Evolutionary conservation across 2,888 invertebrate species (phyloP).

Genomic region (Athrips mouffetella): DNA sequence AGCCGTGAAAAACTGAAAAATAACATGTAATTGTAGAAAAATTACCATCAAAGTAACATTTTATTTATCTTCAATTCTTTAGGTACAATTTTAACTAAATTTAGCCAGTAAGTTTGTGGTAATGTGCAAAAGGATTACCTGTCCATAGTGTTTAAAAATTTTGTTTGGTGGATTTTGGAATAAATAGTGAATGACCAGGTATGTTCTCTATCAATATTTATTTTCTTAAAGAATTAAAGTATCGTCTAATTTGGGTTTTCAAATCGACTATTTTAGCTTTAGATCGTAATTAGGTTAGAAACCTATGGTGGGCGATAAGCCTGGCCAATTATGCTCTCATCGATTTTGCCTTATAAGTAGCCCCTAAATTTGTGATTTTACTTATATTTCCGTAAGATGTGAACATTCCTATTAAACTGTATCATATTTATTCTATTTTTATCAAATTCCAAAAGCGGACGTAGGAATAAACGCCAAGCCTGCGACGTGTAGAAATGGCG

Average conservation of each 20-base stretch:
- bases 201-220: slow-evolving; percentile 42
- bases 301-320: slow-evolving; percentile 70
- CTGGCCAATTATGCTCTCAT: slow-evolving; percentile 62
- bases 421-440: slow-evolving; percentile 62
- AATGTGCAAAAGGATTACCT: slow-evolving; percentile 39
- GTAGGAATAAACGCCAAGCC: slow-evolving; percentile 69
- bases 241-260: slow-evolving; percentile 27
- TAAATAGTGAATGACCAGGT: slow-evolving; percentile 75
- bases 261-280: slow-evolving; percentile 34
- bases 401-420: slow-evolving; percentile 41
- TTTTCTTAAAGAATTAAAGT: slow-evolving; percentile 33
- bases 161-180: slow-evolving; percentile 55
- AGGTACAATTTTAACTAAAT: slow-evolving; percentile 37
- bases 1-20: slow-evolving; percentile 74
- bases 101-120: slow-evolving; percentile 36
- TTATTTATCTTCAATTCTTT: slow-evolving; percentile 42
- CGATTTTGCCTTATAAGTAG: slow-evolving; percentile 40
- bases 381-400: slow-evolving; percentile 37
- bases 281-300: slow-evolving; percentile 68
- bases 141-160: slow-evolving; percentile 52
- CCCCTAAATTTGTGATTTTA: slow-evolving; percentile 34
- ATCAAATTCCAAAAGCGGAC: slow-evolving; percentile 73
- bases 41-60: slow-evolving; percentile 37
- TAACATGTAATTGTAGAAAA: slow-evolving; percentile 47
- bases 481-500: slow-evolving; percentile 79